Conservation (phyloP, 30 jellyfish, hydroid and myxozoan genomes). For the Mastigias papua region DNA sequence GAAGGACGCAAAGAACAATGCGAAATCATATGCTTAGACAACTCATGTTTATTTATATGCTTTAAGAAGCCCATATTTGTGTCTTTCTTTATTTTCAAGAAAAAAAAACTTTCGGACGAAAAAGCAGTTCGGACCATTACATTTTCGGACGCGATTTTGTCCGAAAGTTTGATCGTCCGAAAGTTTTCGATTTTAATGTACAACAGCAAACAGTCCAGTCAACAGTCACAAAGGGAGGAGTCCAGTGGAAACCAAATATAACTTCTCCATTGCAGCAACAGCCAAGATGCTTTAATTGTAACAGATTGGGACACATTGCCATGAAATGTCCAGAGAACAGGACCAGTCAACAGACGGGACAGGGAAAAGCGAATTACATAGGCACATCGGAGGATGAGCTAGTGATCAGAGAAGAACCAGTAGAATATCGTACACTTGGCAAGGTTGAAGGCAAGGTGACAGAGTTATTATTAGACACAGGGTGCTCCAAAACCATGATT, state of each 20-base stretch:
- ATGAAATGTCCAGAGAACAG: not conserved
- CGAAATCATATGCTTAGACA: no score
- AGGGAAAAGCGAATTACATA: not conserved
- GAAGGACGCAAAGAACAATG: no score
- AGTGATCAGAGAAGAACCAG: no score
- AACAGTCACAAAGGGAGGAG: not conserved
- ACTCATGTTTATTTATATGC: no score
- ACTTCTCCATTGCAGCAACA: not conserved
- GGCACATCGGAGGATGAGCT: not conserved
- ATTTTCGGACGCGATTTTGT: no score
- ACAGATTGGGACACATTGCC: not conserved
- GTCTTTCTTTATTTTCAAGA: no score
- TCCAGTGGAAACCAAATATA: not conserved
- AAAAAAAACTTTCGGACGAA: no score
- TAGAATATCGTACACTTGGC: not conserved
- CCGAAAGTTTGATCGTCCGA: no score
- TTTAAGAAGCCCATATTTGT: no score
- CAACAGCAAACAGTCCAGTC: conserved; percentile 5
- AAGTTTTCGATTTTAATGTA: no score
- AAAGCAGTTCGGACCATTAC: no score
- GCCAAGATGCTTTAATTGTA: not conserved
- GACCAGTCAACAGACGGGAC: not conserved
- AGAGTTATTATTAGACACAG: not conserved
- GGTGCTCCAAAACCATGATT: not conserved
- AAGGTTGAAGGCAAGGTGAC: not conserved